Base-by-base conservation (phyloP, 2,113 vertebrate species). In the Melanotaenia duboulayi region DNA sequence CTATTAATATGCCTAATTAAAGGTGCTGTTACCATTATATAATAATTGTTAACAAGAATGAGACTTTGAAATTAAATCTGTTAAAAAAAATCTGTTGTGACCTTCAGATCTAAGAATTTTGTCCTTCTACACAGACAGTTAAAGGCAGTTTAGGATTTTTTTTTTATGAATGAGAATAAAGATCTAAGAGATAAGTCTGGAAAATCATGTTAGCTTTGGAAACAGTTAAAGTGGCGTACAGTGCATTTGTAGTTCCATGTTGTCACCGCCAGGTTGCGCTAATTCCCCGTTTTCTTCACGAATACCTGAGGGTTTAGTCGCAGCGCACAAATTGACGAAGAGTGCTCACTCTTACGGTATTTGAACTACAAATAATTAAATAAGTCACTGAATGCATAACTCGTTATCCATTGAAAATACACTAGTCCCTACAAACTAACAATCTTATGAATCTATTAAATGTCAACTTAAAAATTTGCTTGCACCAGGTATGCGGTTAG, bases 281-380 rank as follows among this genome's bases (percentile, higher is more conserved):
- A 12, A 73, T 40, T 69, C 19, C 44, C 39, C 20, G 37, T 17
- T 67, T 48, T 23, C 58, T 0, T 58, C 48, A 7, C 5, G 32
- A 67, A 74, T 80, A 77, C 81, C 80, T 81, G 82, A 46, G 60
- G 42, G 57, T 44, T 64, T 56, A 9, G 19, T 0, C 72, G 71
- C n/a, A n/a, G n/a, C 66, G 12, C 2, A 4, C 0, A 48, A 50
- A 63, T 16, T 1, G 22, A 5, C 49, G 19, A 69, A 0, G 85
- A 88, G 50, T 1, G 16, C 58, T 76, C 76, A 88, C 85, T 88
- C 81, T 11, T 1, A 14, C 0, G 0, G 0, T 39, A 11, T 39
- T 62, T 32, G 9, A 0, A 11, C 19, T 48, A 12, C 2, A 17
- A 50, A 37, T 14, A 19, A 25, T 23, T 28, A 23, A 32, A 39